Evolutionary conservation across 2,888 invertebrate species (phyloP).

Genomic region (Meghimatium bilineatum): DNA sequence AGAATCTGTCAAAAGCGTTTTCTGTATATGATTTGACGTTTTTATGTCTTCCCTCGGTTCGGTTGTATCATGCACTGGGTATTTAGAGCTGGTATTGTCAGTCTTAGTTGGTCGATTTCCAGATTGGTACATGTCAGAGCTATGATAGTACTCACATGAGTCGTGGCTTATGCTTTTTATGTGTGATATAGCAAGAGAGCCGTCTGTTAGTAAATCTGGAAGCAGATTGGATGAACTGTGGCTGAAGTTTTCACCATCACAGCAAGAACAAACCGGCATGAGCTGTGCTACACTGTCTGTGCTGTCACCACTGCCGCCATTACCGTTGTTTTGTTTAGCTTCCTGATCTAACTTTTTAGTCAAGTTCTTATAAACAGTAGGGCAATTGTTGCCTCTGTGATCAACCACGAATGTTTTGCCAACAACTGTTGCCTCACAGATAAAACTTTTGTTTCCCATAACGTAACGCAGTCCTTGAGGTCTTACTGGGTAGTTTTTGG

Average conservation of each 20-base stretch:
- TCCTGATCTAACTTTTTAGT: background rate
- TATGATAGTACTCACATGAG: background rate
- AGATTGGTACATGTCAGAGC: background rate
- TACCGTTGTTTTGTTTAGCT: background rate
- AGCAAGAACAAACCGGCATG: background rate
- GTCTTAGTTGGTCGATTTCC: background rate
- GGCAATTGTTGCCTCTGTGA: background rate
- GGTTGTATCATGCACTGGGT: background rate
- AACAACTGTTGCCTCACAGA: conserved; percentile 41
- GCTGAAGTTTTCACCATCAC: background rate
- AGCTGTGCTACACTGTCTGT: background rate
- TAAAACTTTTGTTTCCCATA: conserved; percentile 48
- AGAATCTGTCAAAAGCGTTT: background rate
- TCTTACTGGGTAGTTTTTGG: conserved; percentile 36
- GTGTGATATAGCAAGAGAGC: background rate
- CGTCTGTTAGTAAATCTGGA: background rate
- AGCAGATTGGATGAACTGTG: background rate
- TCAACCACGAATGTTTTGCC: conserved; percentile 7
- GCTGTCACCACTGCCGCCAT: background rate
- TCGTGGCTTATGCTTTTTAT: background rate
- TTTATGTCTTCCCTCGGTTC: background rate
- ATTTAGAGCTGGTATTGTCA: background rate
- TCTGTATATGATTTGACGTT: background rate
- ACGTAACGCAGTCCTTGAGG: conserved; percentile 38
- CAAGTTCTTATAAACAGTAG: background rate